Conservation (phyloP, 2,113 vertebrate species). For the Leptocoma aspasia region DNA sequence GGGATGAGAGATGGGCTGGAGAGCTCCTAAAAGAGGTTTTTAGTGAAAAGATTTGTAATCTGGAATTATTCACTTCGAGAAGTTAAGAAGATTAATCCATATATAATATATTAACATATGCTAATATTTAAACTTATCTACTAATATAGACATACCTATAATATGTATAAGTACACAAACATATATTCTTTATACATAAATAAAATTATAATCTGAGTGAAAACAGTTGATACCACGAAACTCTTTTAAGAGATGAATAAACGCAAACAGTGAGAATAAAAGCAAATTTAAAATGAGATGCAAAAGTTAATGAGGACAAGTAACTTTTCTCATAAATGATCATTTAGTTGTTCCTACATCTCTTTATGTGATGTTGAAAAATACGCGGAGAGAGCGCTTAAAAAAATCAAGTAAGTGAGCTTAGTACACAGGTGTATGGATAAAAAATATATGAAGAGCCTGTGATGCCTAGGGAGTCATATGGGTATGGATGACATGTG, state of each 20-base stretch:
- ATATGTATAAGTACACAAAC: too few relatives aligned
- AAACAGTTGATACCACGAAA: background rate
- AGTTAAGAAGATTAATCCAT: background rate
- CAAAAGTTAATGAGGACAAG: background rate
- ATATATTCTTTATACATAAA: background rate
- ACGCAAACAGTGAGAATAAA: background rate
- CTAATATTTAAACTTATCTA: background rate
- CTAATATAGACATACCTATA: background rate
- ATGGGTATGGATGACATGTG: background rate
- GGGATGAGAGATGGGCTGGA: background rate
- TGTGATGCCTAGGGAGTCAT: background rate
- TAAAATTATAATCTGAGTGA: background rate
- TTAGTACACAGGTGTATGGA: background rate
- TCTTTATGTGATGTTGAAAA: background rate
- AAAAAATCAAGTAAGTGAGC: background rate
- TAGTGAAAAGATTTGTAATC: background rate
- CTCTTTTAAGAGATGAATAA: background rate
- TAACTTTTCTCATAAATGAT: background rate
- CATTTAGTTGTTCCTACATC: background rate
- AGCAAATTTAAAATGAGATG: background rate
- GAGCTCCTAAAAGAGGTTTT: background rate
- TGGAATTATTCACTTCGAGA: rapidly evolving
- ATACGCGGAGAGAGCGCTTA: background rate
- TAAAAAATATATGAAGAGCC: background rate
- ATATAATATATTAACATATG: background rate